Evolutionary conservation across 1,140 invertebrate species (phyloP).

Genomic region (Cylas formicarius): DNA sequence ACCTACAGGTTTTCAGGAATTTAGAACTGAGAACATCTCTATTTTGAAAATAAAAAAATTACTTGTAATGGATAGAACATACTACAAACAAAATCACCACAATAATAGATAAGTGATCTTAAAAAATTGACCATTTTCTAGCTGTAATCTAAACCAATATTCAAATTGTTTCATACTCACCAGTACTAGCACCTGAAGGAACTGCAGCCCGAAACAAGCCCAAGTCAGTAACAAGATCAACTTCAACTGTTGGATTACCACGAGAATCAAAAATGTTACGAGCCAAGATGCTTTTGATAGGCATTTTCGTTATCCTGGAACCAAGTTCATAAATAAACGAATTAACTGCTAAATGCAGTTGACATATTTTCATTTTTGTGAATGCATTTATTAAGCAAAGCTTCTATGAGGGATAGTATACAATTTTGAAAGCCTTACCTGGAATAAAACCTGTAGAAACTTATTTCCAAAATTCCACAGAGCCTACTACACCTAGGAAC

Average conservation of each 20-base stretch:
- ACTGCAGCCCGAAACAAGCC: conserved; percentile 94
- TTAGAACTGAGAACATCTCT: not conserved
- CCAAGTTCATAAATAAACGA: not conserved
- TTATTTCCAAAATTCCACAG: conserved; percentile 1
- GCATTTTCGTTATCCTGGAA: conserved; percentile 8
- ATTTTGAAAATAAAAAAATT: not conserved
- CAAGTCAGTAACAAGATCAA: conserved; percentile 74
- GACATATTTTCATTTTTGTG: not conserved
- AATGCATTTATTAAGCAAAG: not conserved
- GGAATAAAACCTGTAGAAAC: conserved; percentile 1
- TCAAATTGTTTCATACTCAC: conserved; percentile 35
- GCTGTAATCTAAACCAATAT: not conserved
- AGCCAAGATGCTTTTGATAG: conserved; percentile 75
- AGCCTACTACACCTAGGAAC: not conserved
- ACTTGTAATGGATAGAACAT: not conserved
- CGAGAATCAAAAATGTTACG: conserved; percentile 98
- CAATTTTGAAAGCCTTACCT: not conserved
- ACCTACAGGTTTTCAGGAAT: too few relatives aligned
- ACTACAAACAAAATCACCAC: not conserved
- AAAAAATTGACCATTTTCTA: conserved; percentile 1
- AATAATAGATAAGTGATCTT: conserved; percentile 1
- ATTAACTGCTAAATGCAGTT: not conserved
- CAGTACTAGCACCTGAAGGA: conserved; percentile 95
- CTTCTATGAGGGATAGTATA: not conserved
- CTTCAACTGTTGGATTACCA: conserved; percentile 98